Evolutionary conservation across 2,888 invertebrate species (phyloP).

Genomic region (Bellardia pandia): DNA sequence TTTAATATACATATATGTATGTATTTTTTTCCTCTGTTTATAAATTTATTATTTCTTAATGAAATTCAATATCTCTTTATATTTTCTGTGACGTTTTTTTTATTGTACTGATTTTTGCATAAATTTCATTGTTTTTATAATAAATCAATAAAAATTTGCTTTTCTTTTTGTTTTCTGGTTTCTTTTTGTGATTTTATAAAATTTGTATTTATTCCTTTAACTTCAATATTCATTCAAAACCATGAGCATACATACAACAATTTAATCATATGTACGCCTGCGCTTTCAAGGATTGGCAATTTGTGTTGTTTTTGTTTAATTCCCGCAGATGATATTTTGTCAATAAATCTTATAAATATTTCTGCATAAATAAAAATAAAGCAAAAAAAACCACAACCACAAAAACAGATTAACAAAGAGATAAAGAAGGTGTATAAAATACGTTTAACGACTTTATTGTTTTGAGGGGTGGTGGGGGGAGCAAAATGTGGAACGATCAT

Average conservation of each 20-base stretch:
- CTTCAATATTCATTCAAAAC: constrained; percentile 35
- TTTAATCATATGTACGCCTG: constrained; percentile 72
- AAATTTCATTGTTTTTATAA: constrained; percentile 63
- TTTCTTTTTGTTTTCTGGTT: constrained; percentile 29
- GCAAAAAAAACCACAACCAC: too few species aligned
- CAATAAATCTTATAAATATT: constrained; percentile 69
- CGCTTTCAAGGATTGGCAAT: constrained; percentile 72
- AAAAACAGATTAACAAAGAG: constrained; percentile 50
- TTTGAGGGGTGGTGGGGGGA: constrained; percentile 36
- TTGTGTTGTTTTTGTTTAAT: background rate
- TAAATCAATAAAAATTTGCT: constrained; percentile 68
- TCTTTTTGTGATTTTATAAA: constrained; percentile 2
- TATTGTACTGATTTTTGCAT: constrained; percentile 47
- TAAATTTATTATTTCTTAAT: constrained; percentile 62
- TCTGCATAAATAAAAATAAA: constrained; percentile 53
- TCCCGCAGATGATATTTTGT: constrained; percentile 59
- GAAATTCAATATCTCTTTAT: constrained; percentile 66
- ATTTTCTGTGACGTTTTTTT: constrained; percentile 21
- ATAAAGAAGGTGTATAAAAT: constrained; percentile 67
- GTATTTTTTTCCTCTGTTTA: constrained; percentile 30
- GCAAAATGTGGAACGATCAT: background rate
- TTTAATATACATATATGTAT: constrained; percentile 50
- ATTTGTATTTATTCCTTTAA: constrained; percentile 26
- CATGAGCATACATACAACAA: constrained; percentile 14
- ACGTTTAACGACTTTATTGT: constrained; percentile 71